phyloP scores from a whole-genome alignment of 2,888 invertebrate genomes.

The Acleris cristana region DNA sequence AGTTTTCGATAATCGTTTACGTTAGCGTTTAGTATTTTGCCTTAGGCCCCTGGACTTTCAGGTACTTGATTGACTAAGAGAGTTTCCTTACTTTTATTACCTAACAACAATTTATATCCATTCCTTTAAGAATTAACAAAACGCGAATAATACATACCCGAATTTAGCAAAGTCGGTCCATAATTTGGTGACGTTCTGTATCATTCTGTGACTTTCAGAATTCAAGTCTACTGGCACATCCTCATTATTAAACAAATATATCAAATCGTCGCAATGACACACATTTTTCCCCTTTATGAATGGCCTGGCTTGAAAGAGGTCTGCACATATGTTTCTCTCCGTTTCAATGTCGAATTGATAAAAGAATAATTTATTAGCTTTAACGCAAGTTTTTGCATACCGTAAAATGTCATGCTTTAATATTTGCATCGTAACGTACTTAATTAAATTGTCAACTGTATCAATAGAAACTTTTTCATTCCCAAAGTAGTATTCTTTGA shows the following conservation, averaged over 20 bases:
- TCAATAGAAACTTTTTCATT: conserved; percentile 29
- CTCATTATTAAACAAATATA: conserved; percentile 36
- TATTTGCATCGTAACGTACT: conserved; percentile 22
- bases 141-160: conserved; percentile 34
- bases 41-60: no score
- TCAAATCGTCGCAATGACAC: conserved; percentile 40
- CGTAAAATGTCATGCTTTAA: conserved; percentile 31
- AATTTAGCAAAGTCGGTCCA: conserved; percentile 42
- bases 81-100: neutral
- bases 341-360: conserved; percentile 39
- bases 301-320: conserved; percentile 5
- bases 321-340: conserved; percentile 36
- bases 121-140: no score
- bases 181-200: conserved; percentile 35
- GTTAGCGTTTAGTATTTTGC: no score
- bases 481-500: conserved; percentile 39
- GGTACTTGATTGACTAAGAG: no score
- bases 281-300: conserved; percentile 21
- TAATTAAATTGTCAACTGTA: conserved; percentile 18
- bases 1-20: no score
- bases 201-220: conserved; percentile 29
- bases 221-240: conserved; percentile 16
- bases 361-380: conserved; percentile 35
- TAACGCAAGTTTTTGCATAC: conserved; percentile 26
- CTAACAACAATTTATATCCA: neutral